These are phyloP conservation scores for Falco columbarius DNA, from an alignment of 2,797 vertebrate genomes.

Conservation along the genomic window DNA sequence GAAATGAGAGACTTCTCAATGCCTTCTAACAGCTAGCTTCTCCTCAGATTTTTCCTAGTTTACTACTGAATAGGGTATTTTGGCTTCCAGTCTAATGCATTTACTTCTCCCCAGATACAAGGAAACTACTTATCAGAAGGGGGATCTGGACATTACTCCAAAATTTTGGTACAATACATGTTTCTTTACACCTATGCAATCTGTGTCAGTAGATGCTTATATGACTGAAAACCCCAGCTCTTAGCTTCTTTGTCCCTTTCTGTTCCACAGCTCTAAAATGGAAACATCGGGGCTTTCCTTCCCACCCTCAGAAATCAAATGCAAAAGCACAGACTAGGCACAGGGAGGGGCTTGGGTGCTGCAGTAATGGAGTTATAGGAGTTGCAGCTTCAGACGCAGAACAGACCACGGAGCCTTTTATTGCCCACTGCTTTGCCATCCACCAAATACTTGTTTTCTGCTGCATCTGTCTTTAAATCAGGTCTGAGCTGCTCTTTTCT, in stretches of 20 bases:
- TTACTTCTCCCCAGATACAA: not conserved
- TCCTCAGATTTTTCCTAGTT: not conserved
- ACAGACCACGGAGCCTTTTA: not conserved
- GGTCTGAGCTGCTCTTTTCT: not conserved
- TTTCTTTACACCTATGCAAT: not conserved
- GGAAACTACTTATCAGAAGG: not conserved
- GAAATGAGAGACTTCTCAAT: not conserved
- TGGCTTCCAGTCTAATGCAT: not conserved
- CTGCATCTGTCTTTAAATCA: not conserved
- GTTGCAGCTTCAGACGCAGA: not conserved
- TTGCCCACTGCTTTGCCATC: not conserved
- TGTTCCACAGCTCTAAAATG: not conserved
- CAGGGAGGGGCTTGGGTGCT: not conserved
- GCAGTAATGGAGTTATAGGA: not conserved
- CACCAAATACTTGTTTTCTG: not conserved
- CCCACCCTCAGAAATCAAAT: not conserved
- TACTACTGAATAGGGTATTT: not conserved
- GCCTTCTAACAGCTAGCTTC: not conserved
- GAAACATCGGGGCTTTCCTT: not conserved
- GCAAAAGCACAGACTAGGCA: not conserved
- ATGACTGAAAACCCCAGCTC: not conserved
- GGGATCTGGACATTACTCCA: not conserved
- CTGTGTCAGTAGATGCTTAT: not conserved
- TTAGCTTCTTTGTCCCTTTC: not conserved
- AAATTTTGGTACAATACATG: not conserved